Percentiles rank a stretch among this genome's conserved stretches.
Evolutionary conservation across 2,888 invertebrate species (phyloP).

Genomic region (Dolichomitus sp.): DNA sequence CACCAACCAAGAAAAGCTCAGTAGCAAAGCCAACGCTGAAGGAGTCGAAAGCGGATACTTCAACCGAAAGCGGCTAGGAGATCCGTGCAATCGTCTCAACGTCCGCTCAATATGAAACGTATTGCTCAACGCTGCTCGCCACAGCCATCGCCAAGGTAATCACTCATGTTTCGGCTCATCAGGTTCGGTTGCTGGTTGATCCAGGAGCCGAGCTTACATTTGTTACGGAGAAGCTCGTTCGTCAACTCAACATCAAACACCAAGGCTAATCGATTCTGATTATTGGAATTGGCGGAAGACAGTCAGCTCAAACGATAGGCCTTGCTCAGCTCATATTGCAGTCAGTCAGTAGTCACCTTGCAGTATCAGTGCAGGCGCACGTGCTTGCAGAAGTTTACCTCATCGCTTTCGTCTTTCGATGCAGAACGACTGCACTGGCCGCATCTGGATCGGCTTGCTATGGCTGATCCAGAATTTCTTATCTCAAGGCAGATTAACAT

Average conservation of each 20-base stretch:
- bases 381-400: no score
- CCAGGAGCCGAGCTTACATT: constrained; percentile 61
- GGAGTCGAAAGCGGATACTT: no score
- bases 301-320: not conserved
- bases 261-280: constrained; percentile 42
- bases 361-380: no score
- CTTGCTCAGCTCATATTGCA: not conserved
- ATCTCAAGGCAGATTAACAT: no score
- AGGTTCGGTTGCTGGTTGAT: constrained; percentile 55
- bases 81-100: constrained; percentile 30
- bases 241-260: constrained; percentile 15
- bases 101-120: not conserved
- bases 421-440: no score
- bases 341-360: no score
- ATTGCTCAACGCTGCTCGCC: constrained; percentile 17
- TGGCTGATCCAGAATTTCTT: no score
- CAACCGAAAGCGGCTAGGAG: no score
- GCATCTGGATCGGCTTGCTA: no score
- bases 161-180: no score
- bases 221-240: constrained; percentile 35
- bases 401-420: no score
- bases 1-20: not conserved
- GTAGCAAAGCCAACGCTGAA: no score
- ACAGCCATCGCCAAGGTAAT: constrained; percentile 1
- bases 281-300: constrained; percentile 50